Percentiles rank a stretch among this genome's conserved stretches.
These are phyloP conservation scores for Cossypha caffra DNA, from an alignment of 2,797 vertebrate genomes.

Conservation along the genomic window DNA sequence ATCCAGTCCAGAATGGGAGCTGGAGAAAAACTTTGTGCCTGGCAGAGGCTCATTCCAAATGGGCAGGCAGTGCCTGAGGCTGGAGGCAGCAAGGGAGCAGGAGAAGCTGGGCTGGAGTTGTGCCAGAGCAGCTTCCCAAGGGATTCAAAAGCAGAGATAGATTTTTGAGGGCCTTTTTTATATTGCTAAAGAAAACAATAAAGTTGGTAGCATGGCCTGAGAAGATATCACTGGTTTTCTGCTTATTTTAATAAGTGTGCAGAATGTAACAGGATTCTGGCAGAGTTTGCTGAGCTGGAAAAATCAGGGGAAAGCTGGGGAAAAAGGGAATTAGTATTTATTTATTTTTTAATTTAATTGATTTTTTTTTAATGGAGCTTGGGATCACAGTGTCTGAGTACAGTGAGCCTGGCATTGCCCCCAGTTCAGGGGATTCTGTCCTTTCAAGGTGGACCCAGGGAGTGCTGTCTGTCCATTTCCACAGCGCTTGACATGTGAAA, in stretches of 20 bases:
- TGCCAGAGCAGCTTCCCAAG: neutral
- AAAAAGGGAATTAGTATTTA: neutral
- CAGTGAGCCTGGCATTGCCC: neutral
- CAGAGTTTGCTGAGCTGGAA: neutral
- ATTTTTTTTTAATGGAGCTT: neutral
- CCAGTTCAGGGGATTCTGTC: accelerated
- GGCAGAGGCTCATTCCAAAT: neutral
- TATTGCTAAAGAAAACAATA: neutral
- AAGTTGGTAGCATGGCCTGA: neutral
- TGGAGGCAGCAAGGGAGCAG: neutral
- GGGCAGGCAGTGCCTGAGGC: neutral
- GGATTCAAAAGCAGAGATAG: neutral
- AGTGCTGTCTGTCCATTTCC: neutral
- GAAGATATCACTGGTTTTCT: neutral
- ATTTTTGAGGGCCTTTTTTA: neutral
- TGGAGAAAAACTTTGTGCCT: neutral
- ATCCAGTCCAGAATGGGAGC: neutral
- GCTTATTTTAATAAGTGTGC: neutral
- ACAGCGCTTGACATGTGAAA: neutral
- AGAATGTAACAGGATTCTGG: neutral
- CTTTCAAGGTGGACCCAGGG: neutral
- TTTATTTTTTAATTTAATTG: neutral
- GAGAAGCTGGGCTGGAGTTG: neutral
- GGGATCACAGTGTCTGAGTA: neutral
- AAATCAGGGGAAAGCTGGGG: neutral